Base-by-base conservation (phyloP, 2,797 vertebrate genomes). In the Luscinia megarhynchos region DNA sequence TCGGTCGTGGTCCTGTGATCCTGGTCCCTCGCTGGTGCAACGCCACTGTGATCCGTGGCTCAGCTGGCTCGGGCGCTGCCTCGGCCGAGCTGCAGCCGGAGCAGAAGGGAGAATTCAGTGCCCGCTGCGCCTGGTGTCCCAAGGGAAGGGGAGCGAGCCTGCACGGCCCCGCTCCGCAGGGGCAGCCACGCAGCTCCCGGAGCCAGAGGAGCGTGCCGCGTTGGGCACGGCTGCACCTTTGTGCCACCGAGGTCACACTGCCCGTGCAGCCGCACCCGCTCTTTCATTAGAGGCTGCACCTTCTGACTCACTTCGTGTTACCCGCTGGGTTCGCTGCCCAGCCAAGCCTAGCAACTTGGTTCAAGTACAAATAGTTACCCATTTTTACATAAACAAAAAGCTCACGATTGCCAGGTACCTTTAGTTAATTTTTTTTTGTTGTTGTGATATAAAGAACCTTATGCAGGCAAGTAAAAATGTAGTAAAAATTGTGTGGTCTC, bases 151-250 rank as follows among this genome's bases (percentile, higher is more conserved):
- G 24, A 12, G 30, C 1, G 1, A 36, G 43, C 15, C 17, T 1
- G 24, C 32, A 2, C 1, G 2, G 23, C 18, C 34, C 11, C 0
- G 0, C 21, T 10, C 32, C 0, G 0, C 3, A 4, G 6, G 59
- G 5, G 3, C 3, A 16, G 59, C 69, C 51, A 2, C 16, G 1
- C 34, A 10, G 41, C 46, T 36, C 40, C 2, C 1, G 36, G 61
- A 23, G 3, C 11, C 73, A 7, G 41, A 15, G 3, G 24, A 55
- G 10, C 14, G 58, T 0, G 3, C 38, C 1, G 0, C 0, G 0
- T 19, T 2, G 34, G 54, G 26, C 50, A 12, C 2, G 10, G 22
- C 53, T 23, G 26, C 18, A 0, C 40, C 18, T 11, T 32, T 11
- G 12, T 19, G 21, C 43, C 55, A 3, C 34, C 6, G 1, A 16